These are phyloP conservation scores for Malacoraja senta DNA, from an alignment of 2,797 vertebrate genomes.

Conservation along the genomic window DNA sequence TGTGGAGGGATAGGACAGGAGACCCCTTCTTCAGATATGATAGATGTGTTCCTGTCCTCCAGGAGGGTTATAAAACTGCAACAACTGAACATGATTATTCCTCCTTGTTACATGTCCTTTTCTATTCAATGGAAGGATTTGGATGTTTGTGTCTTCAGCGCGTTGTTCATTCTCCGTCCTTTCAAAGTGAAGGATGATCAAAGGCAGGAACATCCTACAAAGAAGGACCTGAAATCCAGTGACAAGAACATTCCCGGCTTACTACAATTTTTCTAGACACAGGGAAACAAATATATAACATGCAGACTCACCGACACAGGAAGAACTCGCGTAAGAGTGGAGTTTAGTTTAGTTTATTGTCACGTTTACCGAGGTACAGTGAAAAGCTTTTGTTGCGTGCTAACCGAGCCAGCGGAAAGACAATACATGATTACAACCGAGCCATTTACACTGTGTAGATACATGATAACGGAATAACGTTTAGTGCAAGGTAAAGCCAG, in stretches of 20 bases:
- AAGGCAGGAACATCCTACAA: neutral
- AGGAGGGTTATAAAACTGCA: constrained; percentile 5
- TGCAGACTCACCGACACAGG: neutral
- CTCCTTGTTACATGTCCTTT: neutral
- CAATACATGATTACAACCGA: too few species aligned
- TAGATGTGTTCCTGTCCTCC: neutral
- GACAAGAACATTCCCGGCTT: too few species aligned
- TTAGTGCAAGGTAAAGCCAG: too few species aligned
- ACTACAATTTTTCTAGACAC: neutral
- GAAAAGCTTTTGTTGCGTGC: too few species aligned
- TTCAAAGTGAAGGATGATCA: neutral
- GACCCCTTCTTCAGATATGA: too few species aligned
- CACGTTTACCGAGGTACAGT: too few species aligned
- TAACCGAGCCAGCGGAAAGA: too few species aligned
- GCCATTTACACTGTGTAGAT: too few species aligned
- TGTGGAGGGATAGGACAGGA: too few species aligned
- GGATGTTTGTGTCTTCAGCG: neutral
- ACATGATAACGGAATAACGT: too few species aligned
- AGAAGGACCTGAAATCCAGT: neutral
- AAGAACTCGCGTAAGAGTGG: neutral
- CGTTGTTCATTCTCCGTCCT: neutral
- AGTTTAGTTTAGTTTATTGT: too few species aligned
- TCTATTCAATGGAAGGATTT: neutral
- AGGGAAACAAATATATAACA: neutral
- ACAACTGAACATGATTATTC: neutral